Evolutionary conservation across 1,140 invertebrate genomes (phyloP).

Genomic region (Ostrea edulis): DNA sequence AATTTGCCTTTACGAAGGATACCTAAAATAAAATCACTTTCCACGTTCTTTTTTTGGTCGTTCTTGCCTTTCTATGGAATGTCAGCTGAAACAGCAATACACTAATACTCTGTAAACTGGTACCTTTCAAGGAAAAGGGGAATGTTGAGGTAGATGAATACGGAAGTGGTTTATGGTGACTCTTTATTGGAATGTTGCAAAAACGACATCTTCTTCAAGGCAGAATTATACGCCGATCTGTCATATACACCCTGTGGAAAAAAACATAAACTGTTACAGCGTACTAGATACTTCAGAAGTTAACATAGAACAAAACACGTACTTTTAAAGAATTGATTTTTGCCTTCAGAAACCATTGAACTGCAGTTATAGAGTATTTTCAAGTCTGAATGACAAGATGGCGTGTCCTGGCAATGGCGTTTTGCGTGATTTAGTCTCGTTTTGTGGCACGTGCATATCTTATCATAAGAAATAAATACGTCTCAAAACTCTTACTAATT

Average conservation of each 20-base stretch:
- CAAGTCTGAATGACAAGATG: background rate
- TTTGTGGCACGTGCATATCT: background rate
- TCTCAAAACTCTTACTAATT: slow-evolving; percentile 7
- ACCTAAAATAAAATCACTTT: background rate
- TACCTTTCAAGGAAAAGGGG: background rate
- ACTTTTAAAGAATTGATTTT: slow-evolving; percentile 32
- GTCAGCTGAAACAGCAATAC: background rate
- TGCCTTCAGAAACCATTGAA: slow-evolving; percentile 9
- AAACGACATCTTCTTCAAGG: background rate
- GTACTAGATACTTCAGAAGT: background rate
- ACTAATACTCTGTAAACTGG: slow-evolving; percentile 2
- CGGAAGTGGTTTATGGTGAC: background rate
- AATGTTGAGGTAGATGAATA: slow-evolving; percentile 30
- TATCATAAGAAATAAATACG: slow-evolving; percentile 17
- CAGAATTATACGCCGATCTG: background rate
- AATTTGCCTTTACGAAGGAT: background rate
- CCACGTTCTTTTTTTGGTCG: background rate
- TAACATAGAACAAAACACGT: background rate
- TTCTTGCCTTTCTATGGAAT: background rate
- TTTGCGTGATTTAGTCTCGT: slow-evolving; percentile 2
- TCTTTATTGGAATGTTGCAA: slow-evolving; percentile 13
- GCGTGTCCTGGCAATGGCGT: background rate
- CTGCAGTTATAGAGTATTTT: slow-evolving; percentile 4
- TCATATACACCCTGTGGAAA: slow-evolving; percentile 10
- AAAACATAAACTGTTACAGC: background rate